phyloP scores from a whole-genome alignment of 2,113 vertebrate genomes.

The Fulica atra region DNA sequence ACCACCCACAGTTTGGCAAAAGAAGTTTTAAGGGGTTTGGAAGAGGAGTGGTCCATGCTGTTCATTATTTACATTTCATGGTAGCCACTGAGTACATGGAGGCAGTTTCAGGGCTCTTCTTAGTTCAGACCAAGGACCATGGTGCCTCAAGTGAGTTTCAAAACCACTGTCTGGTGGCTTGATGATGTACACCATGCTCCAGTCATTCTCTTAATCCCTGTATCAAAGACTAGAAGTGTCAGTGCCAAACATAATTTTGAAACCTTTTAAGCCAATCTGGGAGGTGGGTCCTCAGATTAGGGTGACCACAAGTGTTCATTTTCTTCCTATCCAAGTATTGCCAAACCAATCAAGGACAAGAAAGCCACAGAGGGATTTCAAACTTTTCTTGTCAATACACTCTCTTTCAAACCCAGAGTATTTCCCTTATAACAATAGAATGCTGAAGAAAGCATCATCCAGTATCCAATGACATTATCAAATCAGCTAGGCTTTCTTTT shows the following conservation, averaged over 20 bases:
- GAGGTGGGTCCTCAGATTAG: not conserved
- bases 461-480: not conserved
- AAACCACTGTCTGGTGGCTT: not conserved
- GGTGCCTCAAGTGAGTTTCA: accelerated
- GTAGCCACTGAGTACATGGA: not conserved
- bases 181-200: not conserved
- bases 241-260: not conserved
- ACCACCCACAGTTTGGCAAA: not conserved
- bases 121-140: not conserved
- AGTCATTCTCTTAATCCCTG: not conserved
- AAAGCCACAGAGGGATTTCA: not conserved
- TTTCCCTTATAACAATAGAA: not conserved
- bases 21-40: not conserved
- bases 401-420: not conserved
- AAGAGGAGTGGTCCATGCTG: too few species aligned
- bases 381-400: not conserved
- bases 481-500: not conserved
- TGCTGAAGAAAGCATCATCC: not conserved
- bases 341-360: not conserved
- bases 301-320: not conserved
- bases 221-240: not conserved
- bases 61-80: not conserved
- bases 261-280: not conserved
- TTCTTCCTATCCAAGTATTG: not conserved
- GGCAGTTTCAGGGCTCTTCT: not conserved